Percentiles rank a stretch among this genome's conserved stretches.
phyloP scores from a whole-genome alignment of 2,888 invertebrate species.

The Lutraria lutraria region DNA sequence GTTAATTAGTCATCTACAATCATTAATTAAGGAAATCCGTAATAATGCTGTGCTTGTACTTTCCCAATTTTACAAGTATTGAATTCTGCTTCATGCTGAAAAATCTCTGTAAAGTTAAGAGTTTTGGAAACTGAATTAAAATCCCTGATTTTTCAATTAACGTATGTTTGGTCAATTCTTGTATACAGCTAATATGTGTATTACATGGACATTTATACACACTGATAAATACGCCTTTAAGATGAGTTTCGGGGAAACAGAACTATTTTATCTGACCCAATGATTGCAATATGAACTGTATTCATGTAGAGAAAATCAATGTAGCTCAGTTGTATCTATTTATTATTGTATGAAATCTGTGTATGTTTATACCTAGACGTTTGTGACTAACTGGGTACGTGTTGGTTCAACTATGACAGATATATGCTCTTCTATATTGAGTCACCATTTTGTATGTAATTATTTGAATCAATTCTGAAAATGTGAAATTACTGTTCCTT shows the following conservation, averaged over 20 bases:
- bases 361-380: slow-evolving; percentile 2
- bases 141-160: no score
- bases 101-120: no score
- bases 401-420: not conserved
- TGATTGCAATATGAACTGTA: slow-evolving; percentile 23
- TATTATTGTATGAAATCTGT: slow-evolving; percentile 3
- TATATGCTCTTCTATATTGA: not conserved
- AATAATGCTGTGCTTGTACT: no score
- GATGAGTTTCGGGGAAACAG: not conserved
- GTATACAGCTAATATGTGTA: no score
- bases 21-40: no score
- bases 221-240: not conserved
- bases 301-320: slow-evolving; percentile 18
- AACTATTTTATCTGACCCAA: slow-evolving; percentile 8
- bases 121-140: no score
- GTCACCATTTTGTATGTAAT: not conserved
- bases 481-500: not conserved
- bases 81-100: no score
- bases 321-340: slow-evolving; percentile 25
- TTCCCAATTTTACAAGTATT: no score
- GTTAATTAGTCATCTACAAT: no score
- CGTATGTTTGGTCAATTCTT: no score
- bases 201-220: not conserved
- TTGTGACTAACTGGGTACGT: not conserved
- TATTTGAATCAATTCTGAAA: not conserved